A percentile compares a stretch with the other conserved stretches of the same genome.
These are phyloP conservation scores for Galagoides demidoff DNA, from an alignment of 2,797 vertebrate species.

Conservation along the genomic window DNA sequence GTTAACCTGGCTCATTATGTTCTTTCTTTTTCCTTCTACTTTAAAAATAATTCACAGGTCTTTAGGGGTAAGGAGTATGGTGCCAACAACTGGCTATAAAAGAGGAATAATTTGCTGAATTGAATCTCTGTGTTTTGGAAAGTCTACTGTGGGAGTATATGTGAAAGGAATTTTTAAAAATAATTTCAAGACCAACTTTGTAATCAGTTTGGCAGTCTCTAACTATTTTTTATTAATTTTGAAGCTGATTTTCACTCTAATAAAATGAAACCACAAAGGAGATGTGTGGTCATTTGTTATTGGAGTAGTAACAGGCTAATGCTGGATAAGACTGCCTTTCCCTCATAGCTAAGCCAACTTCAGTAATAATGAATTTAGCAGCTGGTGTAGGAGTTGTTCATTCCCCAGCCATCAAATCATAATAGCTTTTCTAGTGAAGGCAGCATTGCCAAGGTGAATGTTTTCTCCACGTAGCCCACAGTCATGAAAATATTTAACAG, in stretches of 20 bases:
- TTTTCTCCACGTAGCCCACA: constrained; percentile 24
- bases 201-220: constrained; percentile 30
- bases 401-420: not conserved
- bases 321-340: not conserved
- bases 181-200: constrained; percentile 24
- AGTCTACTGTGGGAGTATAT: not conserved
- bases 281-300: constrained; percentile 42
- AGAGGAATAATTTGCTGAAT: constrained; percentile 2
- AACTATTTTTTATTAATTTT: constrained; percentile 15
- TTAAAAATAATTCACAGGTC: not conserved
- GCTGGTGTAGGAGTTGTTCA: not conserved
- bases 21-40: not conserved
- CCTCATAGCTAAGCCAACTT: not conserved
- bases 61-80: not conserved
- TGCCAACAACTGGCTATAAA: constrained; percentile 16
- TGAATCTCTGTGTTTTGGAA: constrained; percentile 5
- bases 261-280: not conserved
- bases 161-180: constrained; percentile 25
- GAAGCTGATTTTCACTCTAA: not conserved
- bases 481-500: not conserved
- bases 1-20: not conserved
- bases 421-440: not conserved
- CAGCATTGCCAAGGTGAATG: not conserved
- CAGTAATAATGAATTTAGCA: constrained; percentile 21
- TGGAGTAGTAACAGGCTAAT: not conserved